Percentiles rank a stretch among this genome's conserved stretches.
phyloP scores from a whole-genome alignment of 2,888 invertebrate species.

The Poecilobothrus nobilitatus region DNA sequence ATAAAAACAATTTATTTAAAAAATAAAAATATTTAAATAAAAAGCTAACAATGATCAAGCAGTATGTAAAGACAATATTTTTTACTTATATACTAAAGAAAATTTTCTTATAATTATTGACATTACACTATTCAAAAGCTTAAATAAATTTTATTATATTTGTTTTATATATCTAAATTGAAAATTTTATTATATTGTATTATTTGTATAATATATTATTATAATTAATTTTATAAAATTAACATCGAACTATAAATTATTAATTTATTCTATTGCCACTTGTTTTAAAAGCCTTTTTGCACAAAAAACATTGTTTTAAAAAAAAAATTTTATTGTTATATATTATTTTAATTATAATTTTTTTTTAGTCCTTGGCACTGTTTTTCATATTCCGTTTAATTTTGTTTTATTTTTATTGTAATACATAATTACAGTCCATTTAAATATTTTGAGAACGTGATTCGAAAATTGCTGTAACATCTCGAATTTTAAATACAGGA shows the following conservation, averaged over 20 bases:
- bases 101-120: background rate
- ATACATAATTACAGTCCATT: conserved; percentile 12
- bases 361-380: background rate
- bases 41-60: conserved; percentile 4
- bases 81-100: background rate
- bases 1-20: conserved; percentile 4
- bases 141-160: background rate
- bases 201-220: background rate
- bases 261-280: conserved; percentile 4
- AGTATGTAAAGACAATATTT: conserved; percentile 6
- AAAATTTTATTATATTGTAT: background rate
- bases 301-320: background rate
- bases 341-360: too few relatives aligned
- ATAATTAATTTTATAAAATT: background rate
- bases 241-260: background rate
- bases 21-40: conserved; percentile 6
- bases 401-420: background rate
- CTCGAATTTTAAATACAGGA: conserved; percentile 66
- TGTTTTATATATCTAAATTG: background rate
- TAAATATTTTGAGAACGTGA: conserved; percentile 53
- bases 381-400: background rate
- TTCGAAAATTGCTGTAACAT: conserved; percentile 76
- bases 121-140: background rate
- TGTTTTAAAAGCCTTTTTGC: background rate
- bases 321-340: too few relatives aligned